Conservation (phyloP, 2,888 invertebrate species). For the Tenthredo mesomela region DNA sequence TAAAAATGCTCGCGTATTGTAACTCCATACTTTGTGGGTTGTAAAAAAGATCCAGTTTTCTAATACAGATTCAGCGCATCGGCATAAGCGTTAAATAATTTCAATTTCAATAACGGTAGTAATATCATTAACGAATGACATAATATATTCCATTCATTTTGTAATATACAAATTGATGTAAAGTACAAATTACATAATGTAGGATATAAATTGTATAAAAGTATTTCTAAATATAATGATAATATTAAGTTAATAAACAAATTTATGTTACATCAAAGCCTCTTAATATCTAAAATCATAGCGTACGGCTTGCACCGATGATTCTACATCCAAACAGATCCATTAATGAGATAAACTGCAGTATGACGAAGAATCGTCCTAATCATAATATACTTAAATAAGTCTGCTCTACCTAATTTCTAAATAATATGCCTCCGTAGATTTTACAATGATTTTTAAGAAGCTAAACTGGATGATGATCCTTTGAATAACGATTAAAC, state of each 20-base stretch:
- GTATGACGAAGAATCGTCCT: not conserved
- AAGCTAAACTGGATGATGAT: not conserved
- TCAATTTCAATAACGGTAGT: not conserved
- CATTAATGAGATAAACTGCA: slow-evolving; percentile 29
- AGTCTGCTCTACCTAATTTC: not conserved
- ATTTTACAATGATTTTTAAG: slow-evolving; percentile 22
- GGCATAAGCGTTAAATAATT: not conserved
- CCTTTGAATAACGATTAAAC: not conserved
- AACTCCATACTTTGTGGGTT: not conserved
- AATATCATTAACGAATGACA: slow-evolving; percentile 26
- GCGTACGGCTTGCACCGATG: not conserved
- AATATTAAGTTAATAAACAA: slow-evolving; percentile 12
- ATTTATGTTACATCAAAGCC: slow-evolving; percentile 26
- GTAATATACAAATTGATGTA: slow-evolving; percentile 41
- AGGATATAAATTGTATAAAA: slow-evolving; percentile 37
- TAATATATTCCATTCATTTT: slow-evolving; percentile 30
- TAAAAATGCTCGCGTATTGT: not conserved
- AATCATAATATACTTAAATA: slow-evolving; percentile 30
- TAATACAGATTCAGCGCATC: not conserved
- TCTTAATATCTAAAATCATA: not conserved
- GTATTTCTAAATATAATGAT: slow-evolving; percentile 29
- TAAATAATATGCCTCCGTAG: not conserved
- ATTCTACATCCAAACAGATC: slow-evolving; percentile 27
- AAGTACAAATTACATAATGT: slow-evolving; percentile 46
- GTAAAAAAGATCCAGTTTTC: not conserved